Percentiles rank a stretch among this genome's conserved stretches.
These are phyloP conservation scores for Cosmopolites sordidus DNA, from an alignment of 2,888 invertebrate genomes.

Conservation along the genomic window DNA sequence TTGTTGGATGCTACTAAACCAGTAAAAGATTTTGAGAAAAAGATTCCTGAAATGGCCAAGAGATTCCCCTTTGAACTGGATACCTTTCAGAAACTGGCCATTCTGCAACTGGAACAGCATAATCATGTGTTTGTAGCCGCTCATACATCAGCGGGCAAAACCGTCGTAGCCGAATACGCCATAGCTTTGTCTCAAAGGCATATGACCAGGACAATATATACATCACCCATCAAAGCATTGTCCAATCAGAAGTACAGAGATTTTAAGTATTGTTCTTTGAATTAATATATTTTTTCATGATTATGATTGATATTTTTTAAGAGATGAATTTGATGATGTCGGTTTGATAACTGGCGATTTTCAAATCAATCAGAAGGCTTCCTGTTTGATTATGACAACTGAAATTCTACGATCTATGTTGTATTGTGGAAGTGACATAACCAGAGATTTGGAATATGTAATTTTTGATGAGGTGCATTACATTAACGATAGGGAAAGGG, in stretches of 20 bases:
- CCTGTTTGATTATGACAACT: conserved; percentile 98
- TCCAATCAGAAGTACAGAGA: conserved; percentile 99
- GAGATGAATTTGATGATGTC: conserved; percentile 85
- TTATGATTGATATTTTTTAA: conserved; percentile 40
- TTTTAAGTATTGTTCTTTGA: conserved; percentile 56
- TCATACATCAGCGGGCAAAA: conserved; percentile 98
- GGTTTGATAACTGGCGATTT: conserved; percentile 93
- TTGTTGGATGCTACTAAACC: conserved; percentile 78
- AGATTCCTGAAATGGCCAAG: conserved; percentile 79
- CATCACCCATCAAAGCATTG: conserved; percentile 97
- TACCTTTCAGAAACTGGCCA: conserved; percentile 96
- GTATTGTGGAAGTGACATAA: conserved; percentile 89
- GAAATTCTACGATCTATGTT: conserved; percentile 97
- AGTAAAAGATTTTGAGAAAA: conserved; percentile 74
- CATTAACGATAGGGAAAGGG: conserved; percentile 85
- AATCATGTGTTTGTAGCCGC: conserved; percentile 98
- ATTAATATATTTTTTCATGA: neutral
- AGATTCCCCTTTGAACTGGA: conserved; percentile 89
- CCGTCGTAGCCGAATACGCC: conserved; percentile 98
- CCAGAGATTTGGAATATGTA: conserved; percentile 95
- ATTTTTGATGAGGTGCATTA: conserved; percentile 99
- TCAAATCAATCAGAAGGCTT: conserved; percentile 88
- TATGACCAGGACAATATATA: conserved; percentile 91
- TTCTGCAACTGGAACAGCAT: conserved; percentile 87
- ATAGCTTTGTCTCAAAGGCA: conserved; percentile 92